Percentiles rank a stretch among this genome's conserved stretches.
Evolutionary conservation across 2,797 vertebrate species (phyloP).

Genomic region (Limosa lapponica): DNA sequence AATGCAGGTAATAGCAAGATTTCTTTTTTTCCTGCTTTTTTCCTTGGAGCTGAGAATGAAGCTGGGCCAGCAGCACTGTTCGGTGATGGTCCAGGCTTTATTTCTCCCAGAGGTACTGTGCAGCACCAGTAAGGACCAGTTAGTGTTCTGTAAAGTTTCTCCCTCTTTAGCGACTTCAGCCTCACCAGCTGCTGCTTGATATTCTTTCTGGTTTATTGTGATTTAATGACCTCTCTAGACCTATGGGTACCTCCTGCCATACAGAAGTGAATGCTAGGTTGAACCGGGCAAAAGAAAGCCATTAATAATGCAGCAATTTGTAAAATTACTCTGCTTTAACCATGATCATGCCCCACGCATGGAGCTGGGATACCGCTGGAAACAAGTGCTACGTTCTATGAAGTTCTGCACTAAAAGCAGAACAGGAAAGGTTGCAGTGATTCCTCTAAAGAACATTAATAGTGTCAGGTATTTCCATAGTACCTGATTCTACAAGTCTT

Average conservation of each 20-base stretch:
- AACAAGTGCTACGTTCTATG: neutral
- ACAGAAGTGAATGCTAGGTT: neutral
- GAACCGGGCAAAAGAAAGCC: neutral
- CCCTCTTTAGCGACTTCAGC: neutral
- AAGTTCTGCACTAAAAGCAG: neutral
- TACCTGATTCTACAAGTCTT: neutral
- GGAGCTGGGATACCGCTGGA: neutral
- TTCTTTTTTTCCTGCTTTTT: neutral
- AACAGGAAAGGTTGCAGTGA: neutral
- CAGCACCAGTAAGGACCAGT: neutral
- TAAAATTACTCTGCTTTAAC: neutral
- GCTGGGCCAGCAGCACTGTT: neutral
- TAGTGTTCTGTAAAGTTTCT: neutral
- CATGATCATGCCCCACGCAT: neutral
- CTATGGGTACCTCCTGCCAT: neutral
- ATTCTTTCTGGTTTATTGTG: neutral
- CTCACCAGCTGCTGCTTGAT: neutral
- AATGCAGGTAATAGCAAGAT: neutral
- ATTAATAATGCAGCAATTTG: neutral
- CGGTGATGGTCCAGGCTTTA: neutral
- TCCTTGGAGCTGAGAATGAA: neutral
- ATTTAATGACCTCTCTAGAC: neutral
- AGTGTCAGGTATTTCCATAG: neutral
- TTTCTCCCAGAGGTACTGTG: neutral
- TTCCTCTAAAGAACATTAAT: neutral